A percentile compares a stretch with the other conserved stretches of the same genome.
Evolutionary conservation across 2,797 vertebrate species (phyloP).

Genomic region (Pangasius mekongensis): DNA sequence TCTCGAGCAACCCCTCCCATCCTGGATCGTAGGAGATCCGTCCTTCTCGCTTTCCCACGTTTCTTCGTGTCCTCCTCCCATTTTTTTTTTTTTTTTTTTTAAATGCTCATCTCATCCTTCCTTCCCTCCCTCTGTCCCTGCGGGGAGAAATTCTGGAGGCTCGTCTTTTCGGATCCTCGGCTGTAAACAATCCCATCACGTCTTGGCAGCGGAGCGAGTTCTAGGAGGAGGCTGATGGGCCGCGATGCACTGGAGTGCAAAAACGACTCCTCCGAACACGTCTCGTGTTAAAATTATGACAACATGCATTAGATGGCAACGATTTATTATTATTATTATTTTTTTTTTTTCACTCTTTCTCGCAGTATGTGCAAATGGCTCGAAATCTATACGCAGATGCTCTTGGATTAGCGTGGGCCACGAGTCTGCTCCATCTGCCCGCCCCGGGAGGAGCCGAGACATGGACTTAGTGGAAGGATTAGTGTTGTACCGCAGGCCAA

Average conservation of each 20-base stretch:
- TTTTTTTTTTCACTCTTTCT: neutral
- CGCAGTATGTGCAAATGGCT: neutral
- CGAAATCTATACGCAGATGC: neutral
- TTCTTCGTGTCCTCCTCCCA: slow-evolving; percentile 5
- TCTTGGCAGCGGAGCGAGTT: slow-evolving; percentile 1
- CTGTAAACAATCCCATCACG: slow-evolving; percentile 14
- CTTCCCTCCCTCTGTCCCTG: slow-evolving; percentile 12
- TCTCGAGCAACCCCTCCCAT: neutral
- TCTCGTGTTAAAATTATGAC: neutral
- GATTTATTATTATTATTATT: too few relatives aligned
- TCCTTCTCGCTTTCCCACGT: neutral
- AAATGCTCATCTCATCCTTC: slow-evolving; percentile 24
- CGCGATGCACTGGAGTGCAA: neutral
- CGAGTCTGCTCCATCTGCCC: slow-evolving; percentile 44
- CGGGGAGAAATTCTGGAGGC: slow-evolving; percentile 15
- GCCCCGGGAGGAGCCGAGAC: slow-evolving; percentile 42
- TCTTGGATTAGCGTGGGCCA: slow-evolving; percentile 23
- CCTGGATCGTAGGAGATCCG: neutral
- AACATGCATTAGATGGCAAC: neutral
- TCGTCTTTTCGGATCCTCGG: slow-evolving; percentile 1
- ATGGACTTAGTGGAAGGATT: slow-evolving; percentile 49
- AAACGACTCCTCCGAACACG: neutral
- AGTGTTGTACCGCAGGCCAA: slow-evolving; percentile 17
- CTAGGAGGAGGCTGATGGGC: neutral
- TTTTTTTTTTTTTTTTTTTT: neutral